Conservation (phyloP, 1,140 invertebrate species). For the Ctenoplectra terminalis region DNA sequence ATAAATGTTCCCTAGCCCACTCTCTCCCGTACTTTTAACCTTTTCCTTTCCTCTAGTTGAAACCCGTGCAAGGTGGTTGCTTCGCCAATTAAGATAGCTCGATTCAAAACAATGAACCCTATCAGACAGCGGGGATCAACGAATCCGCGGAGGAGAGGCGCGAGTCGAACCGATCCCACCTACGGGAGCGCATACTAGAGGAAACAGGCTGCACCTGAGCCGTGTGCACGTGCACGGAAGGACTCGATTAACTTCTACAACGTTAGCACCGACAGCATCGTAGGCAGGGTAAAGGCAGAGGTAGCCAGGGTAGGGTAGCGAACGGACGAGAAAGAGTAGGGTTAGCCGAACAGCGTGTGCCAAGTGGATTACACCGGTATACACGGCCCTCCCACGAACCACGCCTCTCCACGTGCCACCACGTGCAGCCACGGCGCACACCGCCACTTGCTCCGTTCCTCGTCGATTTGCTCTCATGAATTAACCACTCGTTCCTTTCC, state of each 20-base stretch:
- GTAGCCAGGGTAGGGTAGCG: conserved; percentile 55
- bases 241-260: conserved; percentile 28
- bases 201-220: conserved; percentile 31
- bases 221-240: conserved; percentile 50
- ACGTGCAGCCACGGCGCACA: conserved; percentile 68
- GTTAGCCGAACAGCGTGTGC: conserved; percentile 73
- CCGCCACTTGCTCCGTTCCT: conserved; percentile 24
- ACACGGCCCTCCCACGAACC: conserved; percentile 77
- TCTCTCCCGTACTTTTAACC: conserved; percentile 24
- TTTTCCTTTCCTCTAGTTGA: not conserved
- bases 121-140: conserved; percentile 35
- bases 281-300: conserved; percentile 59
- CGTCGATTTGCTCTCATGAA: conserved; percentile 30
- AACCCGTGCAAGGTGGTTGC: conserved; percentile 37
- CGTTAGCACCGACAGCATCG: conserved; percentile 31
- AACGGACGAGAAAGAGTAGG: conserved; percentile 70
- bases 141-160: conserved; percentile 18
- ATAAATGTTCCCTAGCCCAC: not conserved
- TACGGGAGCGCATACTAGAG: conserved; percentile 38
- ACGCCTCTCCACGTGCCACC: conserved; percentile 79
- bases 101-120: conserved; percentile 34
- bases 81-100: conserved; percentile 44
- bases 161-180: conserved; percentile 36
- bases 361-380: conserved; percentile 74
- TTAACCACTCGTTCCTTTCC: conserved; percentile 11